Base-by-base conservation (phyloP, 2,797 vertebrate genomes). In the Benthosema pterotum region DNA sequence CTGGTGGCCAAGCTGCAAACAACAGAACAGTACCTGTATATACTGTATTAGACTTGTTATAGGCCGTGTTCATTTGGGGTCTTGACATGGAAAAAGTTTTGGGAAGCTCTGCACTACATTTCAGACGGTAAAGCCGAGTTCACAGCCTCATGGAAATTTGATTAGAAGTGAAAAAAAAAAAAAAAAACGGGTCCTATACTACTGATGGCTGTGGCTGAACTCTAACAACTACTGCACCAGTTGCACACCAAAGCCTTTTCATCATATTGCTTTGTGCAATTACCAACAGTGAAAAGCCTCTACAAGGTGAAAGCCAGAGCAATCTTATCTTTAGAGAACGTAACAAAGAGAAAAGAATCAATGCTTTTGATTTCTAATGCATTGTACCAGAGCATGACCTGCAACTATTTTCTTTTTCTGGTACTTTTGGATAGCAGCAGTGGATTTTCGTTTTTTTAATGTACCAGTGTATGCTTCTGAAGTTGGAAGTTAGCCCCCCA, bases 331-430 rank as follows among this genome's bases (percentile, higher is more conserved):
- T 77, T 4, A 25, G 47, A 32, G 22, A 8, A 32, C 8, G 32
- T 9, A 38, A 38, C 32, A 38, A 15, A 66, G 71, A 48, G 17
- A 70, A 18, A 51, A 50, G 74, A 72, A 60, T 72, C 42, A 12
- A 52, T 57, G 16, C 42, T 60, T 64, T 60, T 69, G 45, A 71
- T 17, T 62, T 67, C 45, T 71, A 60, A 67, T 12, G 48, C 52
- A 3, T 14, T 51, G 50, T 47, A 65, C 51, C 6, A 48, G 50
- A 66, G 38, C 42, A 68, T 56, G 49, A 65, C 53, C 67, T 16
- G n/a, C n/a, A n/a, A 52, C 9, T 63, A 47, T 22, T 57, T 63
- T 56, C 57, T 64, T 60, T 49, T 32, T 57, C 52, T 32, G 59
- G 22, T 16, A 2, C 12, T 46, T 42, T 14, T 50, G 22, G 14